Percentiles rank a stretch among this genome's conserved stretches.
phyloP scores from a whole-genome alignment of 1,140 invertebrate species.

The Drosophila novamexicana region DNA sequence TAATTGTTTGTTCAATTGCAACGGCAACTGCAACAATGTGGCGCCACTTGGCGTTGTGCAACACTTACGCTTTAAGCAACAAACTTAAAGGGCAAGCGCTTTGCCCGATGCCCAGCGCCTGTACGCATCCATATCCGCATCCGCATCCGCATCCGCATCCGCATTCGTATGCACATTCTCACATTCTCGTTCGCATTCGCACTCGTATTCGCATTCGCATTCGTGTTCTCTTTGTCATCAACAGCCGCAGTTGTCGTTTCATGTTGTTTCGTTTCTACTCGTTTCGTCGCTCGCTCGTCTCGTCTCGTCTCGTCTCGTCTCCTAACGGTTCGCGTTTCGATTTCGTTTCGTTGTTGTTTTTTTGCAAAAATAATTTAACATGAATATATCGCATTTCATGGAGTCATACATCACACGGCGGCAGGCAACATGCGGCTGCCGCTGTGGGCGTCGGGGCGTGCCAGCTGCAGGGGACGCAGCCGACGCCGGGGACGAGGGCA shows the following conservation, averaged over 20 bases:
- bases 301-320: not conserved
- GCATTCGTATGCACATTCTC: not conserved
- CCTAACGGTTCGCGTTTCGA: not conserved
- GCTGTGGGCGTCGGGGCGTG: slow-evolving; percentile 30
- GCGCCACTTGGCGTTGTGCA: slow-evolving; percentile 25
- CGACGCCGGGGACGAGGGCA: not conserved
- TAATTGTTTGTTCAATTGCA: slow-evolving; percentile 81
- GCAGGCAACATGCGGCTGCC: slow-evolving; percentile 35
- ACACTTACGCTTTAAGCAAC: slow-evolving; percentile 18
- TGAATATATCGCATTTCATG: slow-evolving; percentile 83
- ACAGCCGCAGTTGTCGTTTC: not conserved
- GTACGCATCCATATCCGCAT: not conserved
- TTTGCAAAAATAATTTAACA: slow-evolving; percentile 73
- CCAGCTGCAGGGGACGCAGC: not conserved
- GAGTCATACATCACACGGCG: slow-evolving; percentile 76
- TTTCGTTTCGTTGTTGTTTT: slow-evolving; percentile 5
- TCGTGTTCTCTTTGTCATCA: not conserved
- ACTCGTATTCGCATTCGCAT: slow-evolving; percentile 1
- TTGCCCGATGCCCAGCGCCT: not conserved
- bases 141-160: too few relatives aligned
- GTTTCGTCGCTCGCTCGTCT: not conserved
- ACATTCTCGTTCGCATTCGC: not conserved
- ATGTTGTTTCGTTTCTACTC: not conserved
- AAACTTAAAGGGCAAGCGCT: slow-evolving; percentile 15
- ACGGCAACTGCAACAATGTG: slow-evolving; percentile 31